Evolutionary conservation across 2,113 vertebrate genomes (phyloP).

Genomic region (Tenebrosternarchus preto): DNA sequence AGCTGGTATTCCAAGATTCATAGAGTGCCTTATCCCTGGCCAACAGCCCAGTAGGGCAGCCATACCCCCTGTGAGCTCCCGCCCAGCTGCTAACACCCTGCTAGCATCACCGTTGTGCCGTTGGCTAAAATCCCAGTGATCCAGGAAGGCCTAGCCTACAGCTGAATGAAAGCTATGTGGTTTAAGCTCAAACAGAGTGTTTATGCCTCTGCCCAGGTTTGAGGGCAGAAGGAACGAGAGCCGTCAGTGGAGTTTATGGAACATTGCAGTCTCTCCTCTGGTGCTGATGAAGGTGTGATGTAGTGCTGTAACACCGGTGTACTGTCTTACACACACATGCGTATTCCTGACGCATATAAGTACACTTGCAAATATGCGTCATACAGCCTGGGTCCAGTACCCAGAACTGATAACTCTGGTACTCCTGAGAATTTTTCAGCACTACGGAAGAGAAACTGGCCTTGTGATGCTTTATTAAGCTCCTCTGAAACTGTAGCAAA

Average conservation of each 20-base stretch:
- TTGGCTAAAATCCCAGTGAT: background rate
- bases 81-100: background rate
- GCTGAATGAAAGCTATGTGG: too few species aligned
- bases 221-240: slow-evolving; percentile 1
- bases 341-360: too few species aligned
- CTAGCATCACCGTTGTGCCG: background rate
- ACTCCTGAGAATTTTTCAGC: too few species aligned
- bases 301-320: slow-evolving; percentile 7
- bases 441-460: too few species aligned
- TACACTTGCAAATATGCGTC: too few species aligned
- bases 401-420: too few species aligned
- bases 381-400: too few species aligned
- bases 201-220: background rate
- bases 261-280: slow-evolving; percentile 29
- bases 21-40: background rate
- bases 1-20: background rate
- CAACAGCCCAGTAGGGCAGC: background rate
- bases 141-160: too few species aligned
- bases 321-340: background rate
- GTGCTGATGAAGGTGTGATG: slow-evolving; percentile 34
- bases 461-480: too few species aligned
- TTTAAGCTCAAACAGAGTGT: background rate
- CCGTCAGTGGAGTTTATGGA: slow-evolving; percentile 41
- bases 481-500: too few species aligned
- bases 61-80: background rate